Evolutionary conservation across 64 coral and sea anemone species (phyloP), one percentile per base, ranked within the genome.

Genomic region (Anthopleura sola): DNA sequence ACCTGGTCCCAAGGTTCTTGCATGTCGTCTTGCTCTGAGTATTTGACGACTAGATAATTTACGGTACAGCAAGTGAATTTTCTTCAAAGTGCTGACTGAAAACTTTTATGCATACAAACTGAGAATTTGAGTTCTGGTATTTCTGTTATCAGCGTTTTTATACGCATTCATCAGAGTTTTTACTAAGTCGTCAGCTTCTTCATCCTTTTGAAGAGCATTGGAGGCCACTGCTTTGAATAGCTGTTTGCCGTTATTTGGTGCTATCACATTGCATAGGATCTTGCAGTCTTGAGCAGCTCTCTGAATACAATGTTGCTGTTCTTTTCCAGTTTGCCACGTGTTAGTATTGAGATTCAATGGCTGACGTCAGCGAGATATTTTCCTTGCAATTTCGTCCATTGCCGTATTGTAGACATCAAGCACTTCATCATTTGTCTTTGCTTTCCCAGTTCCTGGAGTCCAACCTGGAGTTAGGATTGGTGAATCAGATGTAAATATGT

Each of bases 81-180:
- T 78, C 71, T 87, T 56, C 39, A 87, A 74, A 78, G 85, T 87
- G 39, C 75, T 79, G 46, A 75, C 69, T 34, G 85, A 78, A 51
- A 78, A 86, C 23, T 78, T 86, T 44, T 86, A 86, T 19, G 68
- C 85, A 36, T 86, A 86, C 62, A 86, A 69, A 86, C 69, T 78
- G 68, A 86, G 85, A 18, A 86, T 47, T 75, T 86, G 85, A 6
- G 44, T 86, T 86, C 78, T 86, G 66, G 23, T 23, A 24, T n/a
- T 62, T 62, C 21, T 62, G 58, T 23, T 62, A 26, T n/a, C 3
- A n/a, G 85, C 85, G 58, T 87, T 26, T n/a, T 62, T 62, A n/a
- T 62, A 62, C 24, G 58, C 58, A 9, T 23, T 62, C 58, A 62
- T 62, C 24, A 62, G 58, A 23, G 23, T n/a, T 62, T 56, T 56